Evolutionary conservation across 2,888 invertebrate species (phyloP).

Genomic region (Scotopteryx bipunctaria): DNA sequence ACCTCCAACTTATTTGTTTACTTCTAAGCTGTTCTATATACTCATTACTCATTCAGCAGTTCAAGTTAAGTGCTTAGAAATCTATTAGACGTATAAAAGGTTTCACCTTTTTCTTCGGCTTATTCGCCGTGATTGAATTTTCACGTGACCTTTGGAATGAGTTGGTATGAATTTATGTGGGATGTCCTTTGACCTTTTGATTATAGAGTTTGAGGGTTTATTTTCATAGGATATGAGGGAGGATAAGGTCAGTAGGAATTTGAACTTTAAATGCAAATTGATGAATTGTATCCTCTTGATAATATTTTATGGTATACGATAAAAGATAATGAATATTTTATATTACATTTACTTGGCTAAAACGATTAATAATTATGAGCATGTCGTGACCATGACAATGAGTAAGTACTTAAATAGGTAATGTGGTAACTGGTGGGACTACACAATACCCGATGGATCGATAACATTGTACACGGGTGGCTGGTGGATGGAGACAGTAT

Average conservation of each 20-base stretch:
- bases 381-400: too few relatives aligned
- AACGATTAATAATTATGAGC: too few relatives aligned
- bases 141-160: not conserved
- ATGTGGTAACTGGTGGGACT: too few relatives aligned
- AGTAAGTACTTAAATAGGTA: too few relatives aligned
- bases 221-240: not conserved
- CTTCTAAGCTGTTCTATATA: not conserved
- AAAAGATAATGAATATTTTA: too few relatives aligned
- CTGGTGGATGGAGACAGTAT: too few relatives aligned
- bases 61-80: conserved; percentile 6
- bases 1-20: not conserved
- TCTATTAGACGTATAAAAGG: conserved; percentile 2
- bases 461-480: too few relatives aligned
- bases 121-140: conserved; percentile 2
- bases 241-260: not conserved
- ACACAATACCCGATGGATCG: too few relatives aligned
- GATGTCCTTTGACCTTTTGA: not conserved
- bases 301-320: too few relatives aligned
- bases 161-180: not conserved
- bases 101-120: conserved; percentile 3
- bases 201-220: not conserved
- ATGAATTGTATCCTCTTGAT: too few relatives aligned
- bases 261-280: too few relatives aligned
- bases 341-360: too few relatives aligned
- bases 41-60: conserved; percentile 7